Conservation (phyloP, 2,888 invertebrate genomes). For the Hemistola chrysoprasaria region DNA sequence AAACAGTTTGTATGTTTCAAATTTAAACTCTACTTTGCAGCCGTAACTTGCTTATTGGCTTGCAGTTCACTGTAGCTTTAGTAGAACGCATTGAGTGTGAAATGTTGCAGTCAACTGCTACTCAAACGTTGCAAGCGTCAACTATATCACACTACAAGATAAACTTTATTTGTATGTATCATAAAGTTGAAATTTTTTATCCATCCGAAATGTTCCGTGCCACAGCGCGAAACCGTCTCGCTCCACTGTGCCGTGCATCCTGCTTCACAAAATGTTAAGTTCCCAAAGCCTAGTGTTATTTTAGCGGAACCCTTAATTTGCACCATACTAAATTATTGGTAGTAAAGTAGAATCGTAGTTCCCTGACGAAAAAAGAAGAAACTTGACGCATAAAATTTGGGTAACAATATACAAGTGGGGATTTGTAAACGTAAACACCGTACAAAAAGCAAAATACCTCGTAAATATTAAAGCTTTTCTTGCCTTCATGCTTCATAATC, state of each 20-base stretch:
- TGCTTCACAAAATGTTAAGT: constrained; percentile 62
- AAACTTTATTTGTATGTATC: constrained; percentile 8
- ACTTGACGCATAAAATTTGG: constrained; percentile 22
- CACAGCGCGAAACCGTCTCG: constrained; percentile 75
- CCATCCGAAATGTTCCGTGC: constrained; percentile 55
- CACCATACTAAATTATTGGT: constrained; percentile 21
- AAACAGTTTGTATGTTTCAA: constrained; percentile 2
- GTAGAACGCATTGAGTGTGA: constrained; percentile 24
- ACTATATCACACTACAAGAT: neutral
- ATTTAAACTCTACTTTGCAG: constrained; percentile 33
- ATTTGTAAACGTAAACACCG: constrained; percentile 11
- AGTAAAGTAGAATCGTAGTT: constrained; percentile 14
- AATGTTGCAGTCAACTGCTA: constrained; percentile 10
- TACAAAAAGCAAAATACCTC: constrained; percentile 22
- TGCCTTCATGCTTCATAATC: constrained; percentile 34
- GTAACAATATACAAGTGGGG: constrained; percentile 5
- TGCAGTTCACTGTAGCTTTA: constrained; percentile 27
- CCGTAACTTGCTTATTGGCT: constrained; percentile 28
- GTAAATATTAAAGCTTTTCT: constrained; percentile 30
- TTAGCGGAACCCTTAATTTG: constrained; percentile 37
- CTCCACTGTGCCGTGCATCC: constrained; percentile 79
- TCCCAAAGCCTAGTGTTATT: constrained; percentile 44
- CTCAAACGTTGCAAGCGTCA: constrained; percentile 9
- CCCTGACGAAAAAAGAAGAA: constrained; percentile 3
- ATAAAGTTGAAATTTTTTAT: constrained; percentile 22